These are phyloP conservation scores for Hypomecis atomaria DNA, from an alignment of 2,888 invertebrate genomes.

Conservation along the genomic window DNA sequence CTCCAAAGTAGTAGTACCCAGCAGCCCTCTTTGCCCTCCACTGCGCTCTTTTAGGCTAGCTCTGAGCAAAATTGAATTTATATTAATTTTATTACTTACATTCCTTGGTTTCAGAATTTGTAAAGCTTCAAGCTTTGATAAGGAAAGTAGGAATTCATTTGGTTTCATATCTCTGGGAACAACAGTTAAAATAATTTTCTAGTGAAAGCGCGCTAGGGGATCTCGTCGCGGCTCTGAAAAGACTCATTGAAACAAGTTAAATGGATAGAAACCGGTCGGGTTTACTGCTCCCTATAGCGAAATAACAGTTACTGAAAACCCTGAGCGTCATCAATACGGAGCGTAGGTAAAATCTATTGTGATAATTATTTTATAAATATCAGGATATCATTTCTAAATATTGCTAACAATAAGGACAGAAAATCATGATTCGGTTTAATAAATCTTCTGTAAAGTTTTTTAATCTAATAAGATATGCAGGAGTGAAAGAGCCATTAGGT, in stretches of 20 bases:
- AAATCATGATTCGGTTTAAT: too few species aligned
- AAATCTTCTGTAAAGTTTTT: too few species aligned
- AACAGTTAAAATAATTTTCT: conserved; percentile 28
- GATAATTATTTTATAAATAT: too few species aligned
- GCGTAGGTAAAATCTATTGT: neutral
- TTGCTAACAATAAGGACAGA: too few species aligned
- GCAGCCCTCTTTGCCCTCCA: conserved; percentile 16
- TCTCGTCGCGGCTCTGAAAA: conserved; percentile 22
- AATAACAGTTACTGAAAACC: conserved; percentile 16
- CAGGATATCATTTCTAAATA: too few species aligned
- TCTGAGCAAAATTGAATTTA: conserved; percentile 26
- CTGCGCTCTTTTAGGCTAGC: conserved; percentile 20
- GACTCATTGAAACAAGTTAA: conserved; percentile 26
- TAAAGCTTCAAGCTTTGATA: conserved; percentile 29
- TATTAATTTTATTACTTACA: conserved; percentile 30
- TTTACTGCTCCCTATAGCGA: conserved; percentile 14
- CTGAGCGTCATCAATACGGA: neutral
- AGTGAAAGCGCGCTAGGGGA: conserved; percentile 19
- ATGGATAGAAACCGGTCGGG: conserved; percentile 19
- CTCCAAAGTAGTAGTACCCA: conserved; percentile 15
- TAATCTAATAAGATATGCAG: too few species aligned
- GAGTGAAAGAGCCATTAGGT: too few species aligned
- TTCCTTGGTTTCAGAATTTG: conserved; percentile 26
- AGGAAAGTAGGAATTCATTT: conserved; percentile 26
- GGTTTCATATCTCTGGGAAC: conserved; percentile 25